Percentiles rank a stretch among this genome's conserved stretches.
Evolutionary conservation across 1,140 invertebrate genomes (phyloP).

Genomic region (Muscidifurax raptorellus): DNA sequence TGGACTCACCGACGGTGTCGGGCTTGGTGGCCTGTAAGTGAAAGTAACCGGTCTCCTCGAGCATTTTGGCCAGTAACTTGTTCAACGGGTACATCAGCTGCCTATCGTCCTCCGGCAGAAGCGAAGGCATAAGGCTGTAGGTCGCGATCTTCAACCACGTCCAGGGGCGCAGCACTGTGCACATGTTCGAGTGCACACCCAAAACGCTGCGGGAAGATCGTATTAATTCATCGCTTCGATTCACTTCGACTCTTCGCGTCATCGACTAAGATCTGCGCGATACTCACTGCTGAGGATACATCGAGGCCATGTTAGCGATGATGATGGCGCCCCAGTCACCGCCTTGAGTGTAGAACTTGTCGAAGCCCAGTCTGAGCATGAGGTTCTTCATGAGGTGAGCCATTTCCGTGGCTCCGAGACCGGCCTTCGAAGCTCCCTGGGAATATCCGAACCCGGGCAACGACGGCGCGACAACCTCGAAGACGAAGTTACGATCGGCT

Average conservation of each 20-base stretch:
- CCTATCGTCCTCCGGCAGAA: constrained; percentile 76
- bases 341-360: constrained; percentile 89
- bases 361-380: constrained; percentile 86
- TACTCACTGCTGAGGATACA: constrained; percentile 81
- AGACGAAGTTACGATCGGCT: constrained; percentile 80
- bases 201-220: constrained; percentile 71
- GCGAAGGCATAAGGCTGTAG: constrained; percentile 74
- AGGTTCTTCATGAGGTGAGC: constrained; percentile 87
- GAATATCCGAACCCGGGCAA: constrained; percentile 90
- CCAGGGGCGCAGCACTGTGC: constrained; percentile 66
- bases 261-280: background rate
- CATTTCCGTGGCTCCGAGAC: constrained; percentile 75
- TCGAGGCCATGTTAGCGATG: constrained; percentile 76
- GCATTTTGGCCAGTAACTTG: constrained; percentile 69
- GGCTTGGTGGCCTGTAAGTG: constrained; percentile 93
- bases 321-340: constrained; percentile 89
- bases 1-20: constrained; percentile 86
- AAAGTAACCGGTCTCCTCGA: constrained; percentile 87
- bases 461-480: constrained; percentile 87
- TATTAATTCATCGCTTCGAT: background rate
- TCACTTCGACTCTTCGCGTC: too few species aligned
- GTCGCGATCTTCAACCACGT: constrained; percentile 76
- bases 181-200: constrained; percentile 81
- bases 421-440: constrained; percentile 64
- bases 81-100: constrained; percentile 79